Evolutionary conservation across 2,797 vertebrate species (phyloP).

Genomic region (Catostomus latipinnis): DNA sequence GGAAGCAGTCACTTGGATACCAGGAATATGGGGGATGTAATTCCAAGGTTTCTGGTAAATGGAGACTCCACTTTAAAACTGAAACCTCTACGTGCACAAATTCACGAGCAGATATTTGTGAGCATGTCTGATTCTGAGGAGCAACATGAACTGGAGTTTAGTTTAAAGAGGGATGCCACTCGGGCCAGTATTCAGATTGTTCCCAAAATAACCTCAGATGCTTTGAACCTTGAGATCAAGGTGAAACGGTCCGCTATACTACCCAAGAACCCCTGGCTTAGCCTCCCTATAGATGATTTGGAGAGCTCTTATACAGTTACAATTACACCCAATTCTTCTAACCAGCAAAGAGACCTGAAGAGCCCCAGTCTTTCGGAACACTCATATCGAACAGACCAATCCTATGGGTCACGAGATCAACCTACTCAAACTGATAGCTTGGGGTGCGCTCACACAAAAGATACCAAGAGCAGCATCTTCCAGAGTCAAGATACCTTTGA

Average conservation of each 20-base stretch:
- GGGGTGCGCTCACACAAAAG: background rate
- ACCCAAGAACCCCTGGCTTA: conserved; percentile 79
- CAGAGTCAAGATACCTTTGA: conserved; percentile 52
- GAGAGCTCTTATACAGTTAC: conserved; percentile 76
- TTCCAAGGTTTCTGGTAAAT: conserved; percentile 9
- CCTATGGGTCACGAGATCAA: conserved; percentile 49
- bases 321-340: conserved; percentile 63
- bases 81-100: conserved; percentile 29
- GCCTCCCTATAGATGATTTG: conserved; percentile 75
- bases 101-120: conserved; percentile 54
- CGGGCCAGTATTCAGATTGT: conserved; percentile 66
- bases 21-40: conserved; percentile 48
- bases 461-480: background rate
- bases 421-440: conserved; percentile 36
- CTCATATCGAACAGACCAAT: rapidly evolving
- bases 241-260: conserved; percentile 66
- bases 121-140: conserved; percentile 60
- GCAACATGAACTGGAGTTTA: conserved; percentile 42
- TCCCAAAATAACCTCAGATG: conserved; percentile 64
- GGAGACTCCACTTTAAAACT: conserved; percentile 35
- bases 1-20: conserved; percentile 63
- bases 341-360: conserved; percentile 19
- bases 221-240: conserved; percentile 74
- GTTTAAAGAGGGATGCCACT: conserved; percentile 55
- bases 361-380: background rate